These are phyloP conservation scores for Pseudomyrmex dendroicus DNA, from an alignment of 1,140 invertebrate species.

Conservation along the genomic window DNA sequence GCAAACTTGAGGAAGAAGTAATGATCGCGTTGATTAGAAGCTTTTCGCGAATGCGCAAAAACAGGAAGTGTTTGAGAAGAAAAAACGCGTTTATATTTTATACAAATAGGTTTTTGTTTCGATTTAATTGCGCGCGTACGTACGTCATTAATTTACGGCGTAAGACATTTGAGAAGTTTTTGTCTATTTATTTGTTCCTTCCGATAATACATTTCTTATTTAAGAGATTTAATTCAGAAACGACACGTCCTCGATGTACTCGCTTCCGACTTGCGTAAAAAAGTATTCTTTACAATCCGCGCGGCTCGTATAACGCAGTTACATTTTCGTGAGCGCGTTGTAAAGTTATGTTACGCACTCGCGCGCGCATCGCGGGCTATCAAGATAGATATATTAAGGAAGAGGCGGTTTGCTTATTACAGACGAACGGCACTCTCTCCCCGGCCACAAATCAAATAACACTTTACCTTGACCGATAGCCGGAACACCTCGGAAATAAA, in stretches of 20 bases:
- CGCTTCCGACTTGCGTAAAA: background rate
- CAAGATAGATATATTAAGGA: conserved; percentile 74
- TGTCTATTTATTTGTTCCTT: too few relatives aligned
- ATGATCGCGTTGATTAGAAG: background rate
- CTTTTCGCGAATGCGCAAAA: too few relatives aligned
- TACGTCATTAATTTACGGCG: too few relatives aligned
- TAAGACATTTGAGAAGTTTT: too few relatives aligned
- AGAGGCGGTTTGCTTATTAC: conserved; percentile 74
- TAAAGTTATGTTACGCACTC: conserved; percentile 58
- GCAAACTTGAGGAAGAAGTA: background rate
- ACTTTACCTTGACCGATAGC: conserved; percentile 64
- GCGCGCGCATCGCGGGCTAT: conserved; percentile 65
- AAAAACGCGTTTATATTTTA: too few relatives aligned
- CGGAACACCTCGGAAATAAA: conserved; percentile 37
- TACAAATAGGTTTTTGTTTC: too few relatives aligned
- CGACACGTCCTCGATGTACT: background rate
- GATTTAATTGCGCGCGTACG: too few relatives aligned
- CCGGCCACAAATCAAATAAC: conserved; percentile 74
- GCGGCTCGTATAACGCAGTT: conserved; percentile 15
- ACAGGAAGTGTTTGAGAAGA: too few relatives aligned
- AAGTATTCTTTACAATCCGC: conserved; percentile 55
- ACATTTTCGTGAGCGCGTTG: conserved; percentile 58
- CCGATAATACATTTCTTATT: background rate
- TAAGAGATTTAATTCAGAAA: background rate
- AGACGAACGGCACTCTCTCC: conserved; percentile 57